Percentiles rank a stretch among this genome's conserved stretches.
These are phyloP conservation scores for Ochlodes sylvanus DNA, from an alignment of 2,888 invertebrate species.

Conservation along the genomic window DNA sequence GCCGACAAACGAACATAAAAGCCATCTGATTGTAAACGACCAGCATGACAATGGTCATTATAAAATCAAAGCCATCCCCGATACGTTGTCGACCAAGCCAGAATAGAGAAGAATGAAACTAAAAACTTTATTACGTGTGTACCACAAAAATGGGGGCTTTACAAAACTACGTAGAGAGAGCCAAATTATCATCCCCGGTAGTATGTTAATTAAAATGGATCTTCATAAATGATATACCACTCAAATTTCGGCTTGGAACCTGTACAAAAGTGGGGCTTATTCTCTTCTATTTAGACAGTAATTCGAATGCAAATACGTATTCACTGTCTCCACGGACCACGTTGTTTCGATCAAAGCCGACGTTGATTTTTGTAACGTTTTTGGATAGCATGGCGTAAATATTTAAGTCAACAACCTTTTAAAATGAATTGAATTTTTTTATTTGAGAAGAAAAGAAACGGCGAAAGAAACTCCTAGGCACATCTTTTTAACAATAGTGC, in stretches of 20 bases:
- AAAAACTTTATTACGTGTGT: not conserved
- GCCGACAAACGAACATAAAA: too few relatives aligned
- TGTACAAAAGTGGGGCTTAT: slow-evolving; percentile 27
- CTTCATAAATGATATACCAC: slow-evolving; percentile 32
- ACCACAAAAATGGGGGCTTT: not conserved
- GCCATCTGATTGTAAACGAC: too few relatives aligned
- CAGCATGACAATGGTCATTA: too few relatives aligned
- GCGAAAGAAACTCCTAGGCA: too few relatives aligned
- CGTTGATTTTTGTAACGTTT: not conserved
- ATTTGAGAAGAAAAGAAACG: too few relatives aligned
- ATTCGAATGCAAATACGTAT: slow-evolving; percentile 32
- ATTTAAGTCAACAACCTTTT: too few relatives aligned
- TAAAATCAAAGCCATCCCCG: too few relatives aligned
- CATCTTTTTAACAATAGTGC: too few relatives aligned
- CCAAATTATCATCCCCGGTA: slow-evolving; percentile 22
- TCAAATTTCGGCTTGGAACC: slow-evolving; percentile 19
- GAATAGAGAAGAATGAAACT: too few relatives aligned
- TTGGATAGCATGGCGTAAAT: too few relatives aligned
- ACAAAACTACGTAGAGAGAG: not conserved
- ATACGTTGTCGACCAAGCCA: too few relatives aligned
- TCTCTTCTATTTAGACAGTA: slow-evolving; percentile 36
- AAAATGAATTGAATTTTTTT: too few relatives aligned
- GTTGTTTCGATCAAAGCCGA: not conserved
- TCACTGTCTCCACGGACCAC: slow-evolving; percentile 10
- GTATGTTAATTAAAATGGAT: slow-evolving; percentile 33